Conservation (phyloP, 1,140 invertebrate genomes). For the Solenopsis fugax region DNA sequence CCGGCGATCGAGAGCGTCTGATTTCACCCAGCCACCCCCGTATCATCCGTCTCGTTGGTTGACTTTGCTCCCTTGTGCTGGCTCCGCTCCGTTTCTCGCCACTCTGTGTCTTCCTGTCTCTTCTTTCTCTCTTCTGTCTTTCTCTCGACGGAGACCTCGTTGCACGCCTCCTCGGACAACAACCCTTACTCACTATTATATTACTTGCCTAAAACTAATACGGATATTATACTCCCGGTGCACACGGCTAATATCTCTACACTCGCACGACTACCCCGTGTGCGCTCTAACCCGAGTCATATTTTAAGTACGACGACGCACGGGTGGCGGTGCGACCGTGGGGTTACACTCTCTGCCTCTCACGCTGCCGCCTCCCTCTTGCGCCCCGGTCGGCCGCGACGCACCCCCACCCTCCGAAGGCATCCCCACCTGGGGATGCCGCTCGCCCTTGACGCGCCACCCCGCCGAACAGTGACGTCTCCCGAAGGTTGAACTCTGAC, state of each 20-base stretch:
- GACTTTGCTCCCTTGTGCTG: conserved; percentile 20
- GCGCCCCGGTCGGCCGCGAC: conserved; percentile 46
- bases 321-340: conserved; percentile 57
- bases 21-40: conserved; percentile 27
- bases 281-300: conserved; percentile 53
- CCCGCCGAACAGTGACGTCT: conserved; percentile 30
- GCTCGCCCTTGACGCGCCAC: conserved; percentile 51
- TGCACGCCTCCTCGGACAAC: conserved; percentile 28
- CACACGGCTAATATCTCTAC: conserved; percentile 53
- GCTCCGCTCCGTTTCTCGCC: background rate
- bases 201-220: conserved; percentile 49
- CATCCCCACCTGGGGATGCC: conserved; percentile 20
- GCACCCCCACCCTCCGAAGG: conserved; percentile 7
- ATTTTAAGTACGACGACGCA: conserved; percentile 60
- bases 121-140: conserved; percentile 3
- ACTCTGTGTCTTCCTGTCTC: conserved; percentile 5
- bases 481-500: background rate
- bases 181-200: conserved; percentile 40
- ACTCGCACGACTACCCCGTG: conserved; percentile 50
- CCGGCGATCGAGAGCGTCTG: conserved; percentile 22
- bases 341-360: conserved; percentile 61
- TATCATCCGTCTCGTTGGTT: conserved; percentile 23
- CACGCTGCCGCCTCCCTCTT: conserved; percentile 56
- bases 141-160: conserved; percentile 31
- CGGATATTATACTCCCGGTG: conserved; percentile 35